These are phyloP conservation scores for Himalopsyche kuldschensis DNA, from an alignment of 2,888 invertebrate genomes.

Conservation along the genomic window DNA sequence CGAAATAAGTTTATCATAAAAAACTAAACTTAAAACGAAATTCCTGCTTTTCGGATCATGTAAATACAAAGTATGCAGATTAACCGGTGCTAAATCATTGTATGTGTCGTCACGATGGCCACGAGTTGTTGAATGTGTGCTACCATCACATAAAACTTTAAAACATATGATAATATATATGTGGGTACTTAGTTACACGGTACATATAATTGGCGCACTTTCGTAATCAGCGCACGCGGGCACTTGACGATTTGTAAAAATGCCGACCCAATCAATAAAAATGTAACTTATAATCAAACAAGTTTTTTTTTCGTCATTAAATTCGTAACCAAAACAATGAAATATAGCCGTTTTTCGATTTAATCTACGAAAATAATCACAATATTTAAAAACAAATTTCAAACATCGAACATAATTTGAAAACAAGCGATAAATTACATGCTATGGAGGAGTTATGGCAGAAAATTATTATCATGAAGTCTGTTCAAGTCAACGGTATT, in stretches of 20 bases:
- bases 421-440: neutral
- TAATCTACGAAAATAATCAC: neutral
- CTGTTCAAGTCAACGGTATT: neutral
- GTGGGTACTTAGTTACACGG: neutral
- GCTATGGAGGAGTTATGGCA: neutral
- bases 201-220: neutral
- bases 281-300: too few relatives aligned
- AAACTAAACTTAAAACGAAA: too few relatives aligned
- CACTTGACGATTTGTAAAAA: neutral
- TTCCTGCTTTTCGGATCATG: too few relatives aligned
- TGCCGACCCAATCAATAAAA: neutral
- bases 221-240: neutral
- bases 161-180: neutral
- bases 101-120: neutral
- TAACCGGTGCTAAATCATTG: too few relatives aligned
- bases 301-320: too few relatives aligned
- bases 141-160: neutral
- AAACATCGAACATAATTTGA: neutral
- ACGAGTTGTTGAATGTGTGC: neutral
- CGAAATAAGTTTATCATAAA: too few relatives aligned
- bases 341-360: too few relatives aligned
- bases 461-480: neutral
- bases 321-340: too few relatives aligned
- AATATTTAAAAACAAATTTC: neutral
- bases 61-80: too few relatives aligned